Base-by-base conservation (phyloP, 1,140 invertebrate species). In the Aphelinus certus region DNA sequence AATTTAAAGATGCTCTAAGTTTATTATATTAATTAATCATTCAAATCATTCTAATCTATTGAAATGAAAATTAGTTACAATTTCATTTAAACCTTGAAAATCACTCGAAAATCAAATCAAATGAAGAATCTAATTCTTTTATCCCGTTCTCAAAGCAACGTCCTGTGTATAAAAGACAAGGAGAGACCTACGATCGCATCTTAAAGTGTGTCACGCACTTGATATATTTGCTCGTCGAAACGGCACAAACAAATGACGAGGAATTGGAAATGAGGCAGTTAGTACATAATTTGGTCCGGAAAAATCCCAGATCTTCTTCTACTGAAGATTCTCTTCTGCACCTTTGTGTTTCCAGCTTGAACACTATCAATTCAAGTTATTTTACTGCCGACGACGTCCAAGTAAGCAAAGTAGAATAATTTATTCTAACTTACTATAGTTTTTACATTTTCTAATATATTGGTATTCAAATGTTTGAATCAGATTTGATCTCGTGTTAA, bases 111-210 rank as follows among this genome's bases (percentile, higher is more conserved):
- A 26, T 26, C 26, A 26, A 26, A 26, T 26, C 26, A 26, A 26
- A 26, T 26, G 26, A 26, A 26, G 26, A 26, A 26, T 26, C 26
- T 26, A 26, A 26, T 26, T 26, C 26, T 26, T 26, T 26, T 26
- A 26, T 26, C 26, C 26, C 26, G 26, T 26, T 26, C 26, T 26
- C 74, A 46, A 48, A 89, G 88, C 88, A 93, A 68, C 89, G 91
- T 75, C 95, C 95, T 3, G 90, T 93, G 42, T 92, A 92, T 81
- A 93, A 93, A 80, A 89, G 91, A 75, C 95, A 97, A 82, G 91
- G 93, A 78, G 95, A 96, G 74, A 93, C 92, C 86, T 96, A 94
- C 82, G 95, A 96, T 83, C 91, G 92, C 71, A 93, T 93, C 43
- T 86, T 96, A 73, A 93, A 93, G 80, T 94, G 94, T 80, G 89